These are phyloP conservation scores for Sinelater perroti DNA, from an alignment of 2,888 invertebrate genomes.

Conservation along the genomic window DNA sequence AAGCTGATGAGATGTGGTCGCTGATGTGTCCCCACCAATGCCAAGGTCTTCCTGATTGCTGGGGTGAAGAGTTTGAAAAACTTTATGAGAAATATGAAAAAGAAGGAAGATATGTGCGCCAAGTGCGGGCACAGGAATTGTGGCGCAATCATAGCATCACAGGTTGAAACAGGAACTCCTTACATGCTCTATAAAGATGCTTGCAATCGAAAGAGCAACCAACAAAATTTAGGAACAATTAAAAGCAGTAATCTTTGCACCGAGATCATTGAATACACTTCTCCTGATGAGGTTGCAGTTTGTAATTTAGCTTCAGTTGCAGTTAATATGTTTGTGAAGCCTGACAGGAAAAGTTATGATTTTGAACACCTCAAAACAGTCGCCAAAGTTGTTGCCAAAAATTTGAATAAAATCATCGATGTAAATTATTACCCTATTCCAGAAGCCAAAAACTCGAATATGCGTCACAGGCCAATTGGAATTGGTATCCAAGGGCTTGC, in stretches of 20 bases:
- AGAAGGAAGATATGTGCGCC: conserved; percentile 73
- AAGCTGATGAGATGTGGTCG: conserved; percentile 86
- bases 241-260: conserved; percentile 98
- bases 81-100: conserved; percentile 88
- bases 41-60: conserved; percentile 89
- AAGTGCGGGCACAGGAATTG: conserved; percentile 82
- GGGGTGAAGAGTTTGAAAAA: conserved; percentile 94
- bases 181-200: conserved; percentile 97
- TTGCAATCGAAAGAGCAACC: conserved; percentile 96
- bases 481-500: conserved; percentile 98
- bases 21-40: conserved; percentile 96
- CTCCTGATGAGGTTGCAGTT: conserved; percentile 93
- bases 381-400: conserved; percentile 86
- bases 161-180: conserved; percentile 97
- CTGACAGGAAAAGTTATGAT: conserved; percentile 80
- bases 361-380: conserved; percentile 87
- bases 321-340: conserved; percentile 90
- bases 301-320: conserved; percentile 98
- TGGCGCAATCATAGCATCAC: conserved; percentile 94
- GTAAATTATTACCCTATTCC: conserved; percentile 94
- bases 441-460: conserved; percentile 88
- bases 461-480: conserved; percentile 84
- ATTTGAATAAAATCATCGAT: conserved; percentile 97
- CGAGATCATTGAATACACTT: conserved; percentile 95
- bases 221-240: conserved; percentile 97